Conservation (phyloP, 2,888 invertebrate genomes). For the Apoda limacodes region DNA sequence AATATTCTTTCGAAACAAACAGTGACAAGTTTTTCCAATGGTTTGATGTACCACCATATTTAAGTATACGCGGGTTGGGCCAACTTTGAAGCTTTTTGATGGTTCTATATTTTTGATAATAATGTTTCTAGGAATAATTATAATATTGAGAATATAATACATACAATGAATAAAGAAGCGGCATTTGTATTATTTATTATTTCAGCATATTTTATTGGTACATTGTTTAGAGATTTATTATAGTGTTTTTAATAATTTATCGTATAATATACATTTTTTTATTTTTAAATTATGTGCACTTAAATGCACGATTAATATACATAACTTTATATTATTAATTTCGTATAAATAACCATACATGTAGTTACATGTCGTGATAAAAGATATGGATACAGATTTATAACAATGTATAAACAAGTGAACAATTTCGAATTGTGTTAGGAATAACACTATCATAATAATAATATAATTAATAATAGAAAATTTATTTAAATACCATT, state of each 20-base stretch:
- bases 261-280: slow-evolving; percentile 59
- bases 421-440: slow-evolving; percentile 64
- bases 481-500: slow-evolving; percentile 50
- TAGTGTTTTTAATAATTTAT: slow-evolving; percentile 52
- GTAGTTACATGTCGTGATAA: slow-evolving; percentile 54
- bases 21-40: slow-evolving; percentile 56
- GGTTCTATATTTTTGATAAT: too few species aligned
- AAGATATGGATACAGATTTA: slow-evolving; percentile 62
- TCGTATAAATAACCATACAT: slow-evolving; percentile 63
- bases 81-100: too few species aligned
- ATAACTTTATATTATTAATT: slow-evolving; percentile 43
- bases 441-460: slow-evolving; percentile 53
- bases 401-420: slow-evolving; percentile 68
- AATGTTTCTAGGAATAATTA: too few species aligned
- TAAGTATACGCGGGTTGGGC: too few species aligned
- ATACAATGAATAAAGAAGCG: slow-evolving; percentile 65
- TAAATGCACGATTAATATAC: slow-evolving; percentile 61
- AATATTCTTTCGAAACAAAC: slow-evolving; percentile 48
- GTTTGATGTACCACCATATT: slow-evolving; percentile 68
- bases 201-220: slow-evolving; percentile 66
- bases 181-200: slow-evolving; percentile 67
- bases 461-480: slow-evolving; percentile 53
- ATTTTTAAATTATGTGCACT: slow-evolving; percentile 60
- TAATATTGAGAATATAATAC: too few species aligned
- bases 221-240: slow-evolving; percentile 62